Base-by-base conservation (phyloP, 2,113 vertebrate genomes). In the Bucco capensis region DNA sequence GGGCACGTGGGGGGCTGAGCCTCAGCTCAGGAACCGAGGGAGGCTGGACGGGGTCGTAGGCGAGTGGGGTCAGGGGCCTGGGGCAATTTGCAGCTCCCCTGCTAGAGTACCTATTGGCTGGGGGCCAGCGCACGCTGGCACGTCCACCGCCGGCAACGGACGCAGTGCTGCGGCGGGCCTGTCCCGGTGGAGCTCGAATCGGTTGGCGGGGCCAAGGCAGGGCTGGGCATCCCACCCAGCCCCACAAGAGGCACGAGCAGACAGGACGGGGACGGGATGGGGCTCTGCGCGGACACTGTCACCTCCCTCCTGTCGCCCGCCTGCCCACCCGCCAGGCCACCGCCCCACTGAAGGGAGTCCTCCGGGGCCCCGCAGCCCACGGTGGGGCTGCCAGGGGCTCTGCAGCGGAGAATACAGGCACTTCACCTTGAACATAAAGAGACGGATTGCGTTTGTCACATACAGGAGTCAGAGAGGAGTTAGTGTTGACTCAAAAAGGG, bases 351-450 rank as follows among this genome's bases (percentile, higher is more conserved):
- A 95, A 94, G 67, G 91, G 93, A 94, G 95, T 86, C 94, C 95
- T 93, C 96, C 31, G 91, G 92, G 90, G 82, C 92, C 95, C 91
- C 60, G 75, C 91, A 93, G 93, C 95, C 95, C 90, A 1, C 49
- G 3, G 22, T 25, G 66, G 93, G 95, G 89, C 91, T 94, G 94
- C 83, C 71, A 81, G 91, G 93, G 94, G 94, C 94, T 95, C 94
- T 94, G 93, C 95, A 94, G 95, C 92, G 78, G 95, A 93, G 95
- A 95, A 97, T 96, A 96, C 96, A 97, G 96, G 96, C 96, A 96
- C 95, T 95, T 96, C 90, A 96, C 95, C 96, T 96, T 92, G 95
- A 96, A 96, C 95, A 95, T 95, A 96, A 96, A 96, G 96, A 96
- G 96, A 95, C 91, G 90, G 95, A 92, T 96, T 75, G 94, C 95